These are phyloP conservation scores for Lithobates sylvaticus DNA, from an alignment of 2,797 vertebrate species.

Conservation along the genomic window DNA sequence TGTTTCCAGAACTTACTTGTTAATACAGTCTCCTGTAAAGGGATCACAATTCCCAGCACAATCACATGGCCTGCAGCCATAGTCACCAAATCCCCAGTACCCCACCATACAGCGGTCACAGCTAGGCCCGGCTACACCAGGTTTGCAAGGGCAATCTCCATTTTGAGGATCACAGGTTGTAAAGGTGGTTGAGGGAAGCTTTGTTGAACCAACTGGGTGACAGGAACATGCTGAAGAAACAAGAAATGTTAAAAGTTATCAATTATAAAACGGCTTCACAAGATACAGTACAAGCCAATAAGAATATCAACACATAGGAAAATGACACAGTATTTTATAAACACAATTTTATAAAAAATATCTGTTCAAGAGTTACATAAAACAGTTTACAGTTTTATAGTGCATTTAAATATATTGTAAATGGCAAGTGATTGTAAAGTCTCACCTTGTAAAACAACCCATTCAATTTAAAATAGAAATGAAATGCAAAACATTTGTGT, in stretches of 20 bases:
- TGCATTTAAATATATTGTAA: too few species aligned
- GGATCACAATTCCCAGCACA: slow-evolving; percentile 92
- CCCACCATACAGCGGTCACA: slow-evolving; percentile 93
- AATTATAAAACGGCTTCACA: not conserved
- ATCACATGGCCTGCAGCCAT: slow-evolving; percentile 91
- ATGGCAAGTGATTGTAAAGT: too few species aligned
- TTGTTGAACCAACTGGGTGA: slow-evolving; percentile 85
- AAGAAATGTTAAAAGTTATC: slow-evolving; percentile 24
- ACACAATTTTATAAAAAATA: too few species aligned
- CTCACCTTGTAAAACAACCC: too few species aligned
- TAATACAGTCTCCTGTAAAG: slow-evolving; percentile 87
- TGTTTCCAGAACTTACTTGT: slow-evolving; percentile 76
- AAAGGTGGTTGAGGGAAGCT: slow-evolving; percentile 75
- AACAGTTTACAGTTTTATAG: too few species aligned
- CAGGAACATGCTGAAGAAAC: slow-evolving; percentile 86
- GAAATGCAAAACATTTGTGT: too few species aligned
- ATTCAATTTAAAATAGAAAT: too few species aligned
- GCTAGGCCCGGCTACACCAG: slow-evolving; percentile 85
- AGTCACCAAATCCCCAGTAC: slow-evolving; percentile 93
- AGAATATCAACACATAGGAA: too few species aligned
- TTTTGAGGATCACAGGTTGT: slow-evolving; percentile 87
- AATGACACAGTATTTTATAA: too few species aligned
- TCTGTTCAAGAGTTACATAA: too few species aligned
- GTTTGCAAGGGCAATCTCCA: slow-evolving; percentile 93
- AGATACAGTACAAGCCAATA: too few species aligned